Percentiles rank a stretch among this genome's conserved stretches.
These are phyloP conservation scores for Paratilapia polleni DNA, from an alignment of 2,113 vertebrate genomes.

Conservation along the genomic window DNA sequence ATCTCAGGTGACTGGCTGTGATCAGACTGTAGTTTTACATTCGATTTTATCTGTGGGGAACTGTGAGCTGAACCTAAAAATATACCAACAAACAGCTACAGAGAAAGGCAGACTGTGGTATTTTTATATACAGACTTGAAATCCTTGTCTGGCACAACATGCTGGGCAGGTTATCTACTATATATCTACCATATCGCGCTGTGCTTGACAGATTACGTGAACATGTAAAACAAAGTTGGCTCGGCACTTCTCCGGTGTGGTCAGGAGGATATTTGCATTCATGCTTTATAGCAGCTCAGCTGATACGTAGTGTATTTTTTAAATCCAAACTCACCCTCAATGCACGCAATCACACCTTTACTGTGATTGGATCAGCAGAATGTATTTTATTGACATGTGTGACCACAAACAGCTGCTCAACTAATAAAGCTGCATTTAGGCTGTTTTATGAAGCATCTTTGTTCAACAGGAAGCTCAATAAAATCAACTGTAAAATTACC, in stretches of 20 bases:
- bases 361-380: not conserved
- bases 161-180: not conserved
- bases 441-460: not conserved
- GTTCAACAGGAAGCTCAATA: not conserved
- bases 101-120: not conserved
- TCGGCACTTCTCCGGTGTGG: too few relatives aligned
- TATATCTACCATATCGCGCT: not conserved
- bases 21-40: not conserved
- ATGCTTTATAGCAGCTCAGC: not conserved
- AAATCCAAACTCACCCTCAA: rapidly evolving
- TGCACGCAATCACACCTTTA: not conserved
- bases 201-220: not conserved
- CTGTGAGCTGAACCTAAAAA: not conserved
- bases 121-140: not conserved
- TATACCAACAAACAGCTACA: not conserved
- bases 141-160: not conserved
- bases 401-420: not conserved
- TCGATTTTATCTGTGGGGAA: not conserved
- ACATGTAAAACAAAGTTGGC: not conserved
- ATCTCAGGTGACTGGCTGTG: not conserved
- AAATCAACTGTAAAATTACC: not conserved
- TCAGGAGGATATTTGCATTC: not conserved
- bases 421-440: not conserved
- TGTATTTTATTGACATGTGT: not conserved
- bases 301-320: not conserved